phyloP scores from a whole-genome alignment of 2,113 vertebrate species.

The Hydrolagus affinis region DNA sequence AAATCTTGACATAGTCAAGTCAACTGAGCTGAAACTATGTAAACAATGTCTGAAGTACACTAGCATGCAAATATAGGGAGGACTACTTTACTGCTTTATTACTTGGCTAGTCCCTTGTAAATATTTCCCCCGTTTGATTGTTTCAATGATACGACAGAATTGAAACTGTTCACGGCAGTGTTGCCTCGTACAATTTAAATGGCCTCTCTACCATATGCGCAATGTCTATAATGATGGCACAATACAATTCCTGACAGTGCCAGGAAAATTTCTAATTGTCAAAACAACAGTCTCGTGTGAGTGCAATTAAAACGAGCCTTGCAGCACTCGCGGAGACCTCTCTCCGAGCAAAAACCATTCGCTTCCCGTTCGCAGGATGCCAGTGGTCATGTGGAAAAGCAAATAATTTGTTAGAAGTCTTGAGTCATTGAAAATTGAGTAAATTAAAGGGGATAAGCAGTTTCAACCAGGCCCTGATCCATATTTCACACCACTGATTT shows the following conservation, averaged over 20 bases:
- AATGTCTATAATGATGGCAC: neutral
- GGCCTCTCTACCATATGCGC: neutral
- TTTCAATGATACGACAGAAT: neutral
- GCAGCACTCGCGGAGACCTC: neutral
- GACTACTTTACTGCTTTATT: neutral
- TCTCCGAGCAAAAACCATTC: neutral
- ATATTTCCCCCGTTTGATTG: neutral
- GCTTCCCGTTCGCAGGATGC: neutral
- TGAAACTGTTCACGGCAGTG: neutral
- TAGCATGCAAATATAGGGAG: neutral
- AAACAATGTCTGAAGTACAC: neutral
- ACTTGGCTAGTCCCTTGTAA: neutral
- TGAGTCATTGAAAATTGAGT: neutral
- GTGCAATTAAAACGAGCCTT: neutral
- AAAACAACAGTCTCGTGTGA: neutral
- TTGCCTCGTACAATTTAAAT: neutral
- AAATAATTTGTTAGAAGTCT: neutral
- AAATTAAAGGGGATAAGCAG: neutral
- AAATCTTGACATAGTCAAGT: neutral
- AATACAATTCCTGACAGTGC: neutral
- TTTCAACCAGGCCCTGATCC: neutral
- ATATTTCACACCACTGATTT: neutral
- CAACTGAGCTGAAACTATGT: neutral
- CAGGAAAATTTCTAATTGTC: neutral
- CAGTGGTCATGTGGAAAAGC: too few species aligned